Evolutionary conservation across 2,888 invertebrate species (phyloP), one percentile per base, ranked within the genome.

Genomic region (Apotomis turbidana): DNA sequence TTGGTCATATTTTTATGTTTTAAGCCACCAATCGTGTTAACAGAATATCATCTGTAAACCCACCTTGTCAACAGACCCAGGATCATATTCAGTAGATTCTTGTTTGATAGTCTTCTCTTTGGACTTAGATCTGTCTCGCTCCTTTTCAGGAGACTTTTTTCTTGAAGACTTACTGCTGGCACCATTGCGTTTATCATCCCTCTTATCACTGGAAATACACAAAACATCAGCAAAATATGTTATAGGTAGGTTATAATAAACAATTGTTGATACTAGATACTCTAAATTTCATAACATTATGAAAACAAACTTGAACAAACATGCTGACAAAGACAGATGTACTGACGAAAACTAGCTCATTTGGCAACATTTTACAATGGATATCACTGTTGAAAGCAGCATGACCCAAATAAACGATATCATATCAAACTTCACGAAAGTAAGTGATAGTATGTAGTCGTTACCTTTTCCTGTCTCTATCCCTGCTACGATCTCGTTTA

Each of bases 61-160:
- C 83, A 96, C 96, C 94, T 97, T 97, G 83, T 97, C 97, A 75
- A 96, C 94, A 84, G 95, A 95, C 5, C 96, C 95, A 38, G 95
- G 95, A 81, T 97, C 96, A 88, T 96, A 97, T 44, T 96, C 95
- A 5, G 55, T 46, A 62, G 91, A 87, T 75, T 95, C 95, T 58
- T 93, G 90, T 83, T 95, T 96, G 41, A 90, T 83, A 76, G 91
- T 89, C 75, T 95, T 94, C 44, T 95, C 95, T 66, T 94, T 93
- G 5, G 95, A 95, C 76, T 94, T 92, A 0, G 95, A 94, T 46
- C 87, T 82, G 38, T 92, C 91, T 74, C 85, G 87, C 3, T 91
- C 89, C 77, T 88, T 89, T 3, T 93, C 91, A 3, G 92, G 91
- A 4, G 91, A 85, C 76, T 93, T 93, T 80, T 91, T 93, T 60